phyloP scores from a whole-genome alignment of 2,888 invertebrate species.

The Idaea straminata region DNA sequence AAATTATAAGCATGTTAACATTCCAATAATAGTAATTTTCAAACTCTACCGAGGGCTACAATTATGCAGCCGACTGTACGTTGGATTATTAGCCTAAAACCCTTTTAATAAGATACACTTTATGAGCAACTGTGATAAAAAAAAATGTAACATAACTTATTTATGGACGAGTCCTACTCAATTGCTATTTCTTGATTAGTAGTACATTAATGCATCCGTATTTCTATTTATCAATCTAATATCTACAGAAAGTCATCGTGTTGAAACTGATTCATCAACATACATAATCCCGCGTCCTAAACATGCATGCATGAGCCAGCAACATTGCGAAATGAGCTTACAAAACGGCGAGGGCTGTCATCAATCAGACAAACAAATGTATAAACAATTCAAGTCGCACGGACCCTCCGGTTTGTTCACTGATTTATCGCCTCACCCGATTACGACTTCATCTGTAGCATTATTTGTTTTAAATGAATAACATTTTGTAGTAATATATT shows the following conservation, averaged over 20 bases:
- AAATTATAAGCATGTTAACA: too few relatives aligned
- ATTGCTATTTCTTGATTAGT: too few relatives aligned
- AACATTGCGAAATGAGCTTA: constrained; percentile 8
- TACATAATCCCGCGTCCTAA: not conserved
- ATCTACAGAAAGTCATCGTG: not conserved
- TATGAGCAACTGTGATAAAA: too few relatives aligned
- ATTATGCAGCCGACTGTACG: too few relatives aligned
- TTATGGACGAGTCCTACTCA: too few relatives aligned
- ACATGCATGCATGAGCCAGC: constrained; percentile 1
- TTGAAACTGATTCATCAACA: not conserved
- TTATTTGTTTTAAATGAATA: constrained; percentile 4
- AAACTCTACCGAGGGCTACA: too few relatives aligned
- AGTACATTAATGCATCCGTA: too few relatives aligned
- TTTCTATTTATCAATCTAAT: not conserved
- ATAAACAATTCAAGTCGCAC: constrained; percentile 56
- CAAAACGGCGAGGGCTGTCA: constrained; percentile 37
- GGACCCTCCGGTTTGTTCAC: constrained; percentile 31
- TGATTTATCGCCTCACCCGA: constrained; percentile 45
- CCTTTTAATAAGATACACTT: too few relatives aligned
- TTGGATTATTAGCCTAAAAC: too few relatives aligned
- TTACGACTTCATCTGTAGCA: constrained; percentile 13
- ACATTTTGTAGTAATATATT: not conserved
- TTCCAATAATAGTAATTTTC: too few relatives aligned
- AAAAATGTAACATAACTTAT: too few relatives aligned
- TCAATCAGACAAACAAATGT: constrained; percentile 62